Evolutionary conservation across 2,113 vertebrate genomes (phyloP), one percentile per base, ranked within the genome.

Genomic region (Semicossyphus pulcher): DNA sequence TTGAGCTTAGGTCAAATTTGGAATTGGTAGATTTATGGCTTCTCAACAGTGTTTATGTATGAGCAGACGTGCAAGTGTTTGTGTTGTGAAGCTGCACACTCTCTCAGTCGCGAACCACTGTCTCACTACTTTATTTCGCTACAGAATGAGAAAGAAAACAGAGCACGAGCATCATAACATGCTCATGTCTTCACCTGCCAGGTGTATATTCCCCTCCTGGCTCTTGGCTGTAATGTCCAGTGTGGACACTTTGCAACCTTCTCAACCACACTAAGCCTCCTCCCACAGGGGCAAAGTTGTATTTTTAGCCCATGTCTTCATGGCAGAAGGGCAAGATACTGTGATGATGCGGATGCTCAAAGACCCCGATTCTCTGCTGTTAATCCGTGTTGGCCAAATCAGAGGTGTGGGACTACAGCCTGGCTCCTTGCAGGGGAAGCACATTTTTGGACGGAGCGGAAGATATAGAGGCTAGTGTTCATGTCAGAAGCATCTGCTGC

Each of bases 261-360:
- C 63, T 76, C 63, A 28, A 5, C 78, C 64, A 74, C 66, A 79
- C 66, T 67, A 47, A 62, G 57, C 65, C 67, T 83, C 74, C 67
- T 84, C 86, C 80, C 85, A 64, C 78, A 42, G 75, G 70, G 67
- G 66, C 52, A n/a, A 39, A 2, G 64, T 0, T 64, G 76, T 94
- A 93, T 93, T 93, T 94, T 91, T 93, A 95, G 94, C 67, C 26
- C 53, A 45, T 88, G 90, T 89, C 88, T 89, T 91, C 86, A 92
- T 87, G 86, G 87, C 85, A 91, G 80, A 85, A 86, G 87, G 83
- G 71, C 68, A 60, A 79, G 77, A 79, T 76, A 63, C 64, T 69
- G 61, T 42, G 73, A 89, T 92, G 88, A 81, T 88, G 65, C 77
- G 83, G 87, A 87, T 83, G 83, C 76, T 92, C 64, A 31, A 70